Evolutionary conservation across 2,113 vertebrate genomes (phyloP).

Genomic region (Psammodynastes pulverulentus): DNA sequence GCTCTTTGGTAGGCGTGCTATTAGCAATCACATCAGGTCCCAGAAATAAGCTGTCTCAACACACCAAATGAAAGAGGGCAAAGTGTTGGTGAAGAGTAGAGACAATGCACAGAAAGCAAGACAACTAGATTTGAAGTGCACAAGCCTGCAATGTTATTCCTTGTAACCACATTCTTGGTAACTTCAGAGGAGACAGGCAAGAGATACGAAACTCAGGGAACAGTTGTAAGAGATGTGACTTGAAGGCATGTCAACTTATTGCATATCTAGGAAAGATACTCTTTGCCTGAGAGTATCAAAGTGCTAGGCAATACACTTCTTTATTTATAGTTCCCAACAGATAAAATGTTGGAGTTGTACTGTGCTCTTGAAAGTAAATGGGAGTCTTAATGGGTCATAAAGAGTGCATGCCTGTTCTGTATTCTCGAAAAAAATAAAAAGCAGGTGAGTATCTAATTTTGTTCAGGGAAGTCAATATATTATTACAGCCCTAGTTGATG

Average conservation of each 20-base stretch:
- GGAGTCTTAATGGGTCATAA: neutral
- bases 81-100: neutral
- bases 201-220: neutral
- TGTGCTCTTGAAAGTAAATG: neutral
- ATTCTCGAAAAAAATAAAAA: neutral
- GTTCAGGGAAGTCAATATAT: neutral
- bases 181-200: neutral
- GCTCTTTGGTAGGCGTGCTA: constrained; percentile 80
- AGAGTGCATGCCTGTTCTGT: neutral
- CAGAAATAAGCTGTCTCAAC: constrained; percentile 78
- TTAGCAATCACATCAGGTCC: constrained; percentile 73
- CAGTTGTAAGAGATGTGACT: neutral
- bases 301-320: neutral
- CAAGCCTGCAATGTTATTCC: neutral
- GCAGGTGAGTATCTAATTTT: neutral
- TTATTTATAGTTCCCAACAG: neutral
- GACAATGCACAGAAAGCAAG: neutral
- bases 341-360: neutral
- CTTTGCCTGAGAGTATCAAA: neutral
- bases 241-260: neutral
- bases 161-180: neutral
- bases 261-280: neutral
- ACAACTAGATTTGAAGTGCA: neutral
- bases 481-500: neutral
- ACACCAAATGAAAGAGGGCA: neutral